Percentiles rank a stretch among this genome's conserved stretches.
Evolutionary conservation across 2,113 vertebrate genomes (phyloP).

Genomic region (Mirounga angustirostris): DNA sequence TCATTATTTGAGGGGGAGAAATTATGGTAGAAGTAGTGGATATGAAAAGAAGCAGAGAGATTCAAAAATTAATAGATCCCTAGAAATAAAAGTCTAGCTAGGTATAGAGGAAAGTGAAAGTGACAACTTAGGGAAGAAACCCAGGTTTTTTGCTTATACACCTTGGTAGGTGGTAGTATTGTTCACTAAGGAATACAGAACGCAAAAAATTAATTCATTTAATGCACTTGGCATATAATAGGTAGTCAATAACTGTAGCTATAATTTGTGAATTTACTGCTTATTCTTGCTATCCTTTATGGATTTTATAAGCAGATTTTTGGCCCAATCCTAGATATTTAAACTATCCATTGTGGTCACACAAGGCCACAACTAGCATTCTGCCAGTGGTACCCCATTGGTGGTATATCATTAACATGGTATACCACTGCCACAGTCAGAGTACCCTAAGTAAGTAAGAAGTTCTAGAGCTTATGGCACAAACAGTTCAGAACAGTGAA

Average conservation of each 20-base stretch:
- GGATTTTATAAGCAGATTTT: conserved; percentile 36
- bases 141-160: background rate
- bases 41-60: background rate
- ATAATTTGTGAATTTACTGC: background rate
- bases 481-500: background rate
- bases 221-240: background rate
- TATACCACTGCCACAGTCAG: background rate
- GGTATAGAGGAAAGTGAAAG: background rate
- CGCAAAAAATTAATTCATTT: background rate
- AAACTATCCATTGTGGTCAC: background rate
- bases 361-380: background rate
- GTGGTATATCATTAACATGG: background rate
- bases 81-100: background rate
- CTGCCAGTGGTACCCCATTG: background rate
- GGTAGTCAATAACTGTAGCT: background rate
- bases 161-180: background rate
- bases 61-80: background rate
- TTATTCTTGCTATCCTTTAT: background rate
- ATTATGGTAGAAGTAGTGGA: background rate
- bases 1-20: background rate
- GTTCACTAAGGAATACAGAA: conserved; percentile 10
- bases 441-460: background rate
- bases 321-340: background rate
- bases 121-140: background rate
- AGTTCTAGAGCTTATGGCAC: background rate